Percentiles rank a stretch among this genome's conserved stretches.
These are phyloP conservation scores for Hetaerina titia DNA, from an alignment of 2,888 invertebrate species.

Conservation along the genomic window DNA sequence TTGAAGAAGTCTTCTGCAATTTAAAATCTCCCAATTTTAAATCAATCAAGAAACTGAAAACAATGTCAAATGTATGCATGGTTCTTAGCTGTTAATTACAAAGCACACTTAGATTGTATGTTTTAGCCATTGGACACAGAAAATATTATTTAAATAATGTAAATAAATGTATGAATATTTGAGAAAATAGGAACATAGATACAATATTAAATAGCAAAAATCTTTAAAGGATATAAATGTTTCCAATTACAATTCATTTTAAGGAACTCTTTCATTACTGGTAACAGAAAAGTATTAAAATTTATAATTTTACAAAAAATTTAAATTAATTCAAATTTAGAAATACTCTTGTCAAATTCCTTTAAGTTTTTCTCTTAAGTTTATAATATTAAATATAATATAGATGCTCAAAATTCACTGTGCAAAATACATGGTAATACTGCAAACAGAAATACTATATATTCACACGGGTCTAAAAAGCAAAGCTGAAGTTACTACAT, in stretches of 20 bases:
- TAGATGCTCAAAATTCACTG: background rate
- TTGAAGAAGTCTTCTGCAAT: too few relatives aligned
- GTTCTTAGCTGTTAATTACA: background rate
- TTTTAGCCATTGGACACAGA: background rate
- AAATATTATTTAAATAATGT: background rate
- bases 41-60: background rate
- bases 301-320: background rate
- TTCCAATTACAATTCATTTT: background rate
- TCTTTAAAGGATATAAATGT: background rate
- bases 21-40: background rate
- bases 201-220: too few relatives aligned
- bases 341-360: background rate
- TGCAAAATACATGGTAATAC: background rate
- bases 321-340: background rate
- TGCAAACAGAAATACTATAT: background rate
- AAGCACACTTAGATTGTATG: background rate
- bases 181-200: background rate
- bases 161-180: background rate
- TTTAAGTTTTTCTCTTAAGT: too few relatives aligned
- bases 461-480: background rate
- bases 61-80: background rate
- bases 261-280: background rate
- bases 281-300: background rate
- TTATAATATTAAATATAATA: background rate
- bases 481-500: background rate